Evolutionary conservation across 1,140 invertebrate species (phyloP).

Genomic region (Neodiprion fabricii): DNA sequence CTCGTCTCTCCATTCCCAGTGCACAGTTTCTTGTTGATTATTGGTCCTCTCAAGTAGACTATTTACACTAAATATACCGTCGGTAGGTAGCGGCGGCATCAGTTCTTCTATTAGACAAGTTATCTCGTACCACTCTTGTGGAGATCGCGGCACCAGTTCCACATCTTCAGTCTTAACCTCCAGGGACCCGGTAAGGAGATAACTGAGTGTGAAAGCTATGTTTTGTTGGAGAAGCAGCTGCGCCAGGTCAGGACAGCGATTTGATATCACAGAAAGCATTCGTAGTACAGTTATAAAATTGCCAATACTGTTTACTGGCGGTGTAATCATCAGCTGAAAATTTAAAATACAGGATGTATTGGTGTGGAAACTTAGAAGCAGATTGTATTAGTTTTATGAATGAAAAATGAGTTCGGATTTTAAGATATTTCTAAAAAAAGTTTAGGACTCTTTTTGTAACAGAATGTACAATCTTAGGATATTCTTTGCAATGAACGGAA

Average conservation of each 20-base stretch:
- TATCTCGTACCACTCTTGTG: constrained; percentile 96
- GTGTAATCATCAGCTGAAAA: constrained; percentile 85
- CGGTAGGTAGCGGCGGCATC: constrained; percentile 91
- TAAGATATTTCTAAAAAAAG: constrained; percentile 12
- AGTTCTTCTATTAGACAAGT: constrained; percentile 95
- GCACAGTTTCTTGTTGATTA: constrained; percentile 78
- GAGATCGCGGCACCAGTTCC: constrained; percentile 86
- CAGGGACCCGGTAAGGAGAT: constrained; percentile 85
- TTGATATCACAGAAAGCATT: constrained; percentile 95
- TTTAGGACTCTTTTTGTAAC: not conserved
- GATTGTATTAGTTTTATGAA: not conserved
- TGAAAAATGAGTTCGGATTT: not conserved
- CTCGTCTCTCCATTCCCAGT: constrained; percentile 97
- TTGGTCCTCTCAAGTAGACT: constrained; percentile 78
- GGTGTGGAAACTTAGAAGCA: not conserved
- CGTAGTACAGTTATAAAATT: constrained; percentile 96
- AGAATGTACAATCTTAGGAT: no score
- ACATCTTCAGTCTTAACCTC: constrained; percentile 72
- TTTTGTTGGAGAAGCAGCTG: constrained; percentile 91
- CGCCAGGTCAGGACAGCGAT: constrained; percentile 91
- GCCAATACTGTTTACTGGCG: constrained; percentile 88
- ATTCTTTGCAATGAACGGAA: not conserved
- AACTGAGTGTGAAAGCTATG: constrained; percentile 92
- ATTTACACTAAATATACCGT: constrained; percentile 95
- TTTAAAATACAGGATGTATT: constrained; percentile 22